Conservation (phyloP, 2,888 invertebrate genomes). For the Mythimna albipuncta region DNA sequence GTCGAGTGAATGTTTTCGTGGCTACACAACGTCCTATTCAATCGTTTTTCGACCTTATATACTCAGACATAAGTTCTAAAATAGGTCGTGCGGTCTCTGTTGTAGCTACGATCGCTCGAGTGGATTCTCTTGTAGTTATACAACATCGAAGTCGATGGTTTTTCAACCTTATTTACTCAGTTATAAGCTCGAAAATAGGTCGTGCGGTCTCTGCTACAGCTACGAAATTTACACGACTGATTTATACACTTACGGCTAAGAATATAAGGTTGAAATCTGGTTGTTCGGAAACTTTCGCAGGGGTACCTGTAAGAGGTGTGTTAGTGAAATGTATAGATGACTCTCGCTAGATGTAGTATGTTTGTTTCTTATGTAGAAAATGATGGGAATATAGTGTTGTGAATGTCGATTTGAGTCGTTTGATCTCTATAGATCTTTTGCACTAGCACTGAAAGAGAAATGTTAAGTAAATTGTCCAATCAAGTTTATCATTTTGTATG, state of each 20-base stretch:
- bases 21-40: background rate
- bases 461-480: too few relatives aligned
- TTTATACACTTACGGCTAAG: background rate
- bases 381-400: background rate
- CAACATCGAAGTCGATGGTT: too few relatives aligned
- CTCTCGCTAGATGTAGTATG: slow-evolving; percentile 19
- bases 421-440: background rate
- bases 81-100: too few relatives aligned
- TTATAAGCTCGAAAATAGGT: background rate
- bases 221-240: background rate
- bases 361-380: slow-evolving; percentile 6
- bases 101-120: too few relatives aligned
- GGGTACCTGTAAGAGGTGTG: slow-evolving; percentile 1
- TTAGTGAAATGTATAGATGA: slow-evolving; percentile 35
- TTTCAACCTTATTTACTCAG: background rate
- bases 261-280: background rate
- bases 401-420: slow-evolving; percentile 23
- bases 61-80: rapidly evolving
- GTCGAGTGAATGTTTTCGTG: background rate
- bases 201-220: background rate
- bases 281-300: background rate
- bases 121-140: too few relatives aligned
- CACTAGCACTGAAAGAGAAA: too few relatives aligned
- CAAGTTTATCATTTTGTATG: too few relatives aligned
- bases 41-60: background rate